phyloP scores from a whole-genome alignment of 1,140 invertebrate genomes.

The Hylaeus anthracinus region DNA sequence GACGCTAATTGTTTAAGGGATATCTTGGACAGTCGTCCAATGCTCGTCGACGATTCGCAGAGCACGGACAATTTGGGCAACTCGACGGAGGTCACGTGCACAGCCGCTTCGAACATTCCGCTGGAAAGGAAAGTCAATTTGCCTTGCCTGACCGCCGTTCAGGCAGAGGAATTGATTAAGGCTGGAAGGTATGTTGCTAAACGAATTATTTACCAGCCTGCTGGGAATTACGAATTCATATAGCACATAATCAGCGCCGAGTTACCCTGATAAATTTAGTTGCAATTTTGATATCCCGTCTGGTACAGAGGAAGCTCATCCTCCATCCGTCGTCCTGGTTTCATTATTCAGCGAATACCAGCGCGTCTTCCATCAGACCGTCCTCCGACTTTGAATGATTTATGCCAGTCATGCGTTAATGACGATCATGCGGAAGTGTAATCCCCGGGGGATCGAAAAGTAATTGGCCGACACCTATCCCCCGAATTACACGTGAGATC shows the following conservation, averaged over 20 bases:
- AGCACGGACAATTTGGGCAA: not conserved
- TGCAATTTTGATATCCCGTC: constrained; percentile 45
- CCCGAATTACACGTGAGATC: no score
- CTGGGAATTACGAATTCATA: not conserved
- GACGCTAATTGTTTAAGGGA: not conserved
- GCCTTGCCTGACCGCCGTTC: not conserved
- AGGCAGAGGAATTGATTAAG: not conserved
- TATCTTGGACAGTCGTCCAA: not conserved
- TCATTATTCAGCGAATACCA: constrained; percentile 59
- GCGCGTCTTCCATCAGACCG: constrained; percentile 22
- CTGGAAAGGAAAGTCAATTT: constrained; percentile 26
- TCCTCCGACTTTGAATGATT: constrained; percentile 44
- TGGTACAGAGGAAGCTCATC: constrained; percentile 25
- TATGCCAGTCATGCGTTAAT: constrained; percentile 26
- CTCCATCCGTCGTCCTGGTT: constrained; percentile 43
- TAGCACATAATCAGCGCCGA: not conserved
- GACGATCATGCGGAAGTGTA: not conserved
- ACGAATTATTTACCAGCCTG: constrained; percentile 11
- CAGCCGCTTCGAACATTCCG: not conserved
- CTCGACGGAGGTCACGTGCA: not conserved
- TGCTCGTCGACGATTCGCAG: not conserved
- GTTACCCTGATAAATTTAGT: not conserved
- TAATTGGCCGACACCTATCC: not conserved
- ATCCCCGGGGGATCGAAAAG: not conserved
- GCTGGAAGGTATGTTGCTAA: constrained; percentile 1